Conservation (phyloP, 1,140 invertebrate species). For the Chlorops oryzae region DNA sequence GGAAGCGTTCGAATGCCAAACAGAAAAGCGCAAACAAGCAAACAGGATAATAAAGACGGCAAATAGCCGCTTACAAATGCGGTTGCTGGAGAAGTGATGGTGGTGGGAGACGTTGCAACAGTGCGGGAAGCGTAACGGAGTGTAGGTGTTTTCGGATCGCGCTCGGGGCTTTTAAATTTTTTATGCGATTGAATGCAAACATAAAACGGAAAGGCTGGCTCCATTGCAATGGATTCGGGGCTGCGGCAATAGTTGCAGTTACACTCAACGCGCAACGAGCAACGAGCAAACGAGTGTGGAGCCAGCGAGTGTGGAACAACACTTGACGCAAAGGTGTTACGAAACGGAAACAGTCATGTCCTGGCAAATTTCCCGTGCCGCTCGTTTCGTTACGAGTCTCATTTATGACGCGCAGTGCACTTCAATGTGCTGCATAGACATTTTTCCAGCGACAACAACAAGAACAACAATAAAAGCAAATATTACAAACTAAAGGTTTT, state of each 20-base stretch:
- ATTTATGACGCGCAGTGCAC: constrained; percentile 9
- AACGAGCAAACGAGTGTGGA: too few species aligned
- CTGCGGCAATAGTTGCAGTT: too few species aligned
- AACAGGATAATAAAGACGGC: constrained; percentile 12
- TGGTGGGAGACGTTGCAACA: too few species aligned
- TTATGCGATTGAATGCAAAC: constrained; percentile 3
- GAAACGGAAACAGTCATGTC: constrained; percentile 15
- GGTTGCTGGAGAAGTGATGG: too few species aligned
- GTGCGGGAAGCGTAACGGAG: too few species aligned
- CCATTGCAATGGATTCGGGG: too few species aligned
- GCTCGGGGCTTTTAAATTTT: constrained; percentile 12
- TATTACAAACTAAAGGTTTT: background rate
- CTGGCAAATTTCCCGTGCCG: constrained; percentile 15
- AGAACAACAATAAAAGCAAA: constrained; percentile 1
- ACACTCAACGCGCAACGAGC: too few species aligned
- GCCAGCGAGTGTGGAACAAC: background rate
- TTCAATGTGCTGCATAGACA: too few species aligned
- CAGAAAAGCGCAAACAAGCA: constrained; percentile 5
- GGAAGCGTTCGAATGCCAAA: too few species aligned
- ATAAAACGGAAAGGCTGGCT: background rate
- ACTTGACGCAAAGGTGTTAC: background rate
- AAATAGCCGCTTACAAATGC: too few species aligned
- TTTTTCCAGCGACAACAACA: background rate
- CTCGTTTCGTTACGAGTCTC: constrained; percentile 10
- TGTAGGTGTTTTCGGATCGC: too few species aligned